Evolutionary conservation across 2,888 invertebrate genomes (phyloP).

Genomic region (Brachyptera putata): DNA sequence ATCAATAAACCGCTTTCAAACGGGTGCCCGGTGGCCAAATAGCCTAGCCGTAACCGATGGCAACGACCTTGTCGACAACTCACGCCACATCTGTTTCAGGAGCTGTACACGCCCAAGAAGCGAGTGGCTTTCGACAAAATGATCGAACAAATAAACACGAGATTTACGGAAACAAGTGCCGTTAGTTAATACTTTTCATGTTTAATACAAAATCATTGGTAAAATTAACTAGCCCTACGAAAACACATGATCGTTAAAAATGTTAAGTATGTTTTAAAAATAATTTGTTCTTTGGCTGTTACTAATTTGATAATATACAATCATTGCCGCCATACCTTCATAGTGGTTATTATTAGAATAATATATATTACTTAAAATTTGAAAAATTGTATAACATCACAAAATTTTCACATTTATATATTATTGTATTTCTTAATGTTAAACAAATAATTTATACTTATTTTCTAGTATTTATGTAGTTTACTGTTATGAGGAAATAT

Average conservation of each 20-base stretch:
- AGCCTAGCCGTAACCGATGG: too few species aligned
- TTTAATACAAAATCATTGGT: too few species aligned
- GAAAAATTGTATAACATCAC: neutral
- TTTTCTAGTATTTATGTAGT: neutral
- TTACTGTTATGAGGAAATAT: neutral
- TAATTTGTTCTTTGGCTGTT: neutral
- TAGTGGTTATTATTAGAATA: too few species aligned
- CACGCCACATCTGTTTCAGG: neutral
- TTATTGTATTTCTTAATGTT: neutral
- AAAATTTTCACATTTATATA: neutral
- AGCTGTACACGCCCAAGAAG: slow-evolving; percentile 3
- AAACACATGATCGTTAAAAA: neutral
- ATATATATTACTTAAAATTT: slow-evolving; percentile 11
- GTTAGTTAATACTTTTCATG: too few species aligned
- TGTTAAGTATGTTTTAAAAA: neutral
- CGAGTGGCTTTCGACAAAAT: neutral
- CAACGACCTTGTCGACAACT: neutral
- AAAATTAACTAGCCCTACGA: too few species aligned
- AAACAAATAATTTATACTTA: slow-evolving; percentile 3
- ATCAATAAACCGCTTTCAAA: too few species aligned
- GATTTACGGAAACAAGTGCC: too few species aligned
- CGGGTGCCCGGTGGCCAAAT: too few species aligned
- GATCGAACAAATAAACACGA: neutral
- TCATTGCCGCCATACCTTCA: neutral
- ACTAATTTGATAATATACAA: neutral